A percentile compares a stretch with the other conserved stretches of the same genome.
phyloP scores from a whole-genome alignment of 2,888 invertebrate species.

The Agapetus fuscipes region DNA sequence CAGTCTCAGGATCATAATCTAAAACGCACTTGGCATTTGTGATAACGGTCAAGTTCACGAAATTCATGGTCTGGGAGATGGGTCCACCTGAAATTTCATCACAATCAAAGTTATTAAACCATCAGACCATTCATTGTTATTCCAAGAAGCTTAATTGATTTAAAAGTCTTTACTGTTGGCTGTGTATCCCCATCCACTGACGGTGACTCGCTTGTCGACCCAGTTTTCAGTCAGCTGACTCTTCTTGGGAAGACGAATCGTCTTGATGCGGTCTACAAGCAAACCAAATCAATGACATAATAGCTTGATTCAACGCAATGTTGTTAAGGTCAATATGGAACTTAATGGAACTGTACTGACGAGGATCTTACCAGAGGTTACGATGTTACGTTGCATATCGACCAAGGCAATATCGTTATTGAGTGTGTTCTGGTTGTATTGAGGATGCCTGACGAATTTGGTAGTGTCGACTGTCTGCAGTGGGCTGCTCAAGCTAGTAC shows the following conservation, averaged over 20 bases:
- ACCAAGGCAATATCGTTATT: not conserved
- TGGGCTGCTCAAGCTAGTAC: too few species aligned
- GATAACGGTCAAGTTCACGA: slow-evolving; percentile 35
- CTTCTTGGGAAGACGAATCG: slow-evolving; percentile 8
- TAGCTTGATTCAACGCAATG: too few species aligned
- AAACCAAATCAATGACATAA: not conserved
- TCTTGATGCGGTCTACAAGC: slow-evolving; percentile 9
- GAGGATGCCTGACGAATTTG: slow-evolving; percentile 13
- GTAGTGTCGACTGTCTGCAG: too few species aligned
- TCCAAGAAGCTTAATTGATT: too few species aligned
- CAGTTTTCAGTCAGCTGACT: slow-evolving; percentile 1
- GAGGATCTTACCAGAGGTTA: too few species aligned
- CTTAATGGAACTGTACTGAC: too few species aligned
- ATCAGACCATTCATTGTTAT: too few species aligned
- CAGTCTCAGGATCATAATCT: slow-evolving; percentile 25
- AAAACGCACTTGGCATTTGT: slow-evolving; percentile 29
- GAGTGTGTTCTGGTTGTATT: slow-evolving; percentile 23
- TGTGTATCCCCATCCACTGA: slow-evolving; percentile 14
- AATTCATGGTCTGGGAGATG: slow-evolving; percentile 31
- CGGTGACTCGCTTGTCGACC: slow-evolving; percentile 3
- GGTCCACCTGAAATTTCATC: slow-evolving; percentile 30
- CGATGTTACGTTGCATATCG: not conserved
- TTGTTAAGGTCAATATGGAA: not conserved
- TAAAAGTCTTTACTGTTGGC: slow-evolving; percentile 9
- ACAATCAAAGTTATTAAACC: too few species aligned